Evolutionary conservation across 1,140 invertebrate genomes (phyloP).

Genomic region (Neodiprion virginianus): DNA sequence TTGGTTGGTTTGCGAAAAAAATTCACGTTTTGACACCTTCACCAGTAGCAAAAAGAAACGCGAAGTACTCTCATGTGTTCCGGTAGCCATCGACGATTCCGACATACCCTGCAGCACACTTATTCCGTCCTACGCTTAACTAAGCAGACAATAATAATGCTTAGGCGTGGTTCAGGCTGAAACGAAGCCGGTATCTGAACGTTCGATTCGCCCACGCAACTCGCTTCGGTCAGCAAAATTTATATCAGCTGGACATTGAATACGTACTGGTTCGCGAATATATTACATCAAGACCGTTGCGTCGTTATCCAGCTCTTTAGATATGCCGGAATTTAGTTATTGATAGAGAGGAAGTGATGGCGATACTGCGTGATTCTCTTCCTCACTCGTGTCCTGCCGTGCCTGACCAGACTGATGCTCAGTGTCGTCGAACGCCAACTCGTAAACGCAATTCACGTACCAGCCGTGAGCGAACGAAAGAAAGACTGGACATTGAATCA

Average conservation of each 20-base stretch:
- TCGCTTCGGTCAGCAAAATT: not conserved
- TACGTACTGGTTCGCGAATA: not conserved
- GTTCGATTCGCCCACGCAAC: not conserved
- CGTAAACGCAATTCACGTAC: not conserved
- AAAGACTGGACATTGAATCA: slow-evolving; percentile 2
- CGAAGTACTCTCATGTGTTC: too few species aligned
- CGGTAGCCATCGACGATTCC: too few species aligned
- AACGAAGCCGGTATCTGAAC: too few species aligned
- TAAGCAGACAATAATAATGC: too few species aligned
- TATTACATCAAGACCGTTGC: not conserved
- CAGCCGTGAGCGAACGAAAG: not conserved
- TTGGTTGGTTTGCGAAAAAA: too few species aligned
- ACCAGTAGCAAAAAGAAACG: too few species aligned
- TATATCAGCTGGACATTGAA: not conserved
- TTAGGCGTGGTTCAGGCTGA: too few species aligned
- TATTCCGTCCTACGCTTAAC: too few species aligned
- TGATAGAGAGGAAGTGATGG: not conserved
- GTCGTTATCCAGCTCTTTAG: too few species aligned
- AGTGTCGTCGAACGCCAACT: not conserved
- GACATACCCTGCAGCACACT: too few species aligned
- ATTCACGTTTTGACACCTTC: too few species aligned
- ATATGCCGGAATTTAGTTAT: not conserved
- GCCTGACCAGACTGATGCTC: not conserved
- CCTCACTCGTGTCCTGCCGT: too few species aligned
- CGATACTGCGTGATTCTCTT: not conserved